phyloP scores from a whole-genome alignment of 2,888 invertebrate genomes.

The Lacanobia wlatinum region DNA sequence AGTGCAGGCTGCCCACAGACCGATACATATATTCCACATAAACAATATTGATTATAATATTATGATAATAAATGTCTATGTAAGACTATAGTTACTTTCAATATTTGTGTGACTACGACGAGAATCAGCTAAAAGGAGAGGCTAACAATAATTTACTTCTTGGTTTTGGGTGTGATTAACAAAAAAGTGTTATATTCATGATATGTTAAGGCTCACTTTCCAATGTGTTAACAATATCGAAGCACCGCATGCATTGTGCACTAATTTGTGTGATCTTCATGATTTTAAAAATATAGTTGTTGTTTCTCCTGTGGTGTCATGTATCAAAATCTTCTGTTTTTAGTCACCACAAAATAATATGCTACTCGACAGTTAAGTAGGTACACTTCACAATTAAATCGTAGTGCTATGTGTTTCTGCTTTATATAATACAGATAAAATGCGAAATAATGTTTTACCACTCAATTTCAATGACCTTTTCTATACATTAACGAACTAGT shows the following conservation, averaged over 20 bases:
- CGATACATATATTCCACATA: conserved; percentile 61
- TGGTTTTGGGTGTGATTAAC: conserved; percentile 51
- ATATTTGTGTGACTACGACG: conserved; percentile 38
- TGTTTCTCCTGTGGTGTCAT: conserved; percentile 18
- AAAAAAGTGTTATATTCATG: conserved; percentile 44
- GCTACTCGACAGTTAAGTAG: background rate
- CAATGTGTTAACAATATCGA: conserved; percentile 51
- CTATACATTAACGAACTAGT: background rate
- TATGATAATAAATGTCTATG: conserved; percentile 59
- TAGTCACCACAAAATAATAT: conserved; percentile 20
- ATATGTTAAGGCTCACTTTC: conserved; percentile 40
- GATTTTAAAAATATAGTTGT: conserved; percentile 48
- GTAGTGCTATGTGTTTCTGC: conserved; percentile 2
- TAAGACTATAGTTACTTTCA: conserved; percentile 46
- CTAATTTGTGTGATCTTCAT: conserved; percentile 82
- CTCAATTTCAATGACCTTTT: background rate
- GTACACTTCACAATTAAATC: conserved; percentile 19
- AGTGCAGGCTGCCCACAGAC: conserved; percentile 71
- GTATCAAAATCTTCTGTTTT: background rate
- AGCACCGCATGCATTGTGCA: conserved; percentile 74
- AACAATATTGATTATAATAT: conserved; percentile 53
- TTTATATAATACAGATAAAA: conserved; percentile 3
- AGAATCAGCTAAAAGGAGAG: conserved; percentile 34
- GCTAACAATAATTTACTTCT: conserved; percentile 32
- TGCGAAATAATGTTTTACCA: conserved; percentile 4